Base-by-base conservation (phyloP, 2,113 vertebrate species). In the Oreotrochilus melanogaster region DNA sequence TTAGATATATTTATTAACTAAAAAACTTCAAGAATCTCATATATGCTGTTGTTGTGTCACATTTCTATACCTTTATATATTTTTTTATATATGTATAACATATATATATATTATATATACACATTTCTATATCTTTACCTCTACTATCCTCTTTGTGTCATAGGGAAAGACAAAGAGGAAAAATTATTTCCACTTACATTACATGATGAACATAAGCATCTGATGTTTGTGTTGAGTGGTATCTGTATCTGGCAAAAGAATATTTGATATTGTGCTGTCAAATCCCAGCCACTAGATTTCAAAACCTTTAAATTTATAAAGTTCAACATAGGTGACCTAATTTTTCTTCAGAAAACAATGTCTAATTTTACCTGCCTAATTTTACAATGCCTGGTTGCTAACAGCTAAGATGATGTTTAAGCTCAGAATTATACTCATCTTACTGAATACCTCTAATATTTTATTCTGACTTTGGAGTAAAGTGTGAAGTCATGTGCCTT, bases 1-100 rank as follows among this genome's bases (percentile, higher is more conserved):
- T 98, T 97, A 78, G 58, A 78, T 14, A 19, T 4, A 45, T 13
- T 66, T 66, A 30, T 30, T 65, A 80, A 47, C 42, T 19, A 65
- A 22, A 43, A 56, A 73, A 31, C 35, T 71, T 75, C 27, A 35
- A 70, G n/a, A 75, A 71, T 54, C 25, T 74, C 33, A 23, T 23
- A 33, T 7, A 61, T 2, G 2, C 22, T n/a, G 17, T 65, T 7
- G 9, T 8, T 10, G 16, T 48, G 42, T 47, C 67, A 53, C 33
- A 13, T 62, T 73, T 51, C 48, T 11, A 9, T 18, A 31, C 24
- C n/a, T n/a, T n/a, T n/a, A n/a, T n/a, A n/a, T n/a, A n/a, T n/a
- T n/a, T n/a, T n/a, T n/a, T n/a, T n/a, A n/a, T n/a, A n/a, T n/a
- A n/a, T n/a, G n/a, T n/a, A n/a, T n/a, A n/a, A n/a, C n/a, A n/a